Base-by-base conservation (phyloP, 2,888 invertebrate genomes). In the Pocota personata region DNA sequence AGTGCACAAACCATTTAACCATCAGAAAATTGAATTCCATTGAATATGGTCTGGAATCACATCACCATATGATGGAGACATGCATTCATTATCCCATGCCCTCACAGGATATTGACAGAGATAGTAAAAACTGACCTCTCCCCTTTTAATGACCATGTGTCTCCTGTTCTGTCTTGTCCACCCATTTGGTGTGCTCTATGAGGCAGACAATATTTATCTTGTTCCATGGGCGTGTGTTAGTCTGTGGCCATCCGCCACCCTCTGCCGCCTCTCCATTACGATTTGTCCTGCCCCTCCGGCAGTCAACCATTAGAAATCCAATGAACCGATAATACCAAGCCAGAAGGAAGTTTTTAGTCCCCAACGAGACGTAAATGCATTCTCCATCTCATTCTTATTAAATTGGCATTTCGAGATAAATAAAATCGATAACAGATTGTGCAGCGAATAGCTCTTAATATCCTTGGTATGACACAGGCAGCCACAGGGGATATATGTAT, bases 291-390 rank as follows among this genome's bases (percentile, higher is more conserved):
- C 24, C 66, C 16, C 19, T 35, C 55, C 64, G 60, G 69, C 55
- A 71, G 57, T 43, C 40, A 40, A 57, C 86, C 80, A 82, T 86
- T 86, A 62, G 76, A 46, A 82, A 86, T 76, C 71, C 80, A 86
- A 82, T 86, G 80, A 80, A 86, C 80, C 66, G 76, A 71, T 82
- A 82, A 86, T 62, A 60, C 66, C 52, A 72, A n/a, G 76, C 86
- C 80, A 77, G 72, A 76, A 82, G 86, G 82, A 82, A 82, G 77
- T 82, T 86, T 86, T 86, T 77, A 86, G 82, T 86, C 72, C 66
- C 37, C 43, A 71, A 40, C 67, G 69, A 76, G 75, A 84, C 58
- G 66, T 64, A 66, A 77, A 82, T 86, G 76, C 76, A 86, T 75
- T 76, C 48, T 50, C 48, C 43, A 35, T 50, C 40, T 52, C 66